Evolutionary conservation across 2,888 invertebrate species (phyloP).

Genomic region (Pristionchus entomophagus): DNA sequence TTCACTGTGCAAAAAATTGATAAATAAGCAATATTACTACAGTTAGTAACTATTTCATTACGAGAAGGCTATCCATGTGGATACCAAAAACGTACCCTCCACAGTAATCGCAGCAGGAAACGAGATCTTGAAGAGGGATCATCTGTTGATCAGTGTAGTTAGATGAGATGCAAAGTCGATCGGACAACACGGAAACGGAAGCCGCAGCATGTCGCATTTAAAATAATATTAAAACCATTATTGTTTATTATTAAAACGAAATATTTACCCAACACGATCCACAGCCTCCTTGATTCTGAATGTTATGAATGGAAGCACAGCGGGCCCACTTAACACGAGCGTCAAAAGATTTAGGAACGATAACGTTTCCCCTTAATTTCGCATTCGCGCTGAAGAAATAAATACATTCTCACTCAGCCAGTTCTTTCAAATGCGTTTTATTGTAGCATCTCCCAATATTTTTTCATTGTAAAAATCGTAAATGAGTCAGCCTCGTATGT

Average conservation of each 20-base stretch:
- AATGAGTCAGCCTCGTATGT: no score
- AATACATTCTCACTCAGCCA: no score
- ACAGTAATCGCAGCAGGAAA: conserved; percentile 75
- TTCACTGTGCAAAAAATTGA: background rate
- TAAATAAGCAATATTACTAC: background rate
- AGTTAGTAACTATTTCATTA: background rate
- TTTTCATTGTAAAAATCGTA: no score
- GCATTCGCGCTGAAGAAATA: no score
- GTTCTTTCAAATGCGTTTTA: no score
- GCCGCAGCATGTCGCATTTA: conserved; percentile 52
- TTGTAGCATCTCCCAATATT: no score
- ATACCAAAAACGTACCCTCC: conserved; percentile 75
- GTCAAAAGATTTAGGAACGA: background rate
- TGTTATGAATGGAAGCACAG: background rate
- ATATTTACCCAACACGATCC: background rate
- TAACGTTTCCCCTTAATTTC: background rate
- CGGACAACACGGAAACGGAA: conserved; percentile 67
- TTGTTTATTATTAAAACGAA: background rate
- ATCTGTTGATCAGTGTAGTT: conserved; percentile 70
- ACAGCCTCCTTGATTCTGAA: conserved; percentile 13
- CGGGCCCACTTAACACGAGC: background rate
- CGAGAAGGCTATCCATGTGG: conserved; percentile 65
- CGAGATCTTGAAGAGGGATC: conserved; percentile 76
- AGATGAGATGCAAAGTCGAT: conserved; percentile 76
- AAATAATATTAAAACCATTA: background rate